phyloP scores from a whole-genome alignment of 2,797 vertebrate genomes.

The Siniperca undulata region DNA sequence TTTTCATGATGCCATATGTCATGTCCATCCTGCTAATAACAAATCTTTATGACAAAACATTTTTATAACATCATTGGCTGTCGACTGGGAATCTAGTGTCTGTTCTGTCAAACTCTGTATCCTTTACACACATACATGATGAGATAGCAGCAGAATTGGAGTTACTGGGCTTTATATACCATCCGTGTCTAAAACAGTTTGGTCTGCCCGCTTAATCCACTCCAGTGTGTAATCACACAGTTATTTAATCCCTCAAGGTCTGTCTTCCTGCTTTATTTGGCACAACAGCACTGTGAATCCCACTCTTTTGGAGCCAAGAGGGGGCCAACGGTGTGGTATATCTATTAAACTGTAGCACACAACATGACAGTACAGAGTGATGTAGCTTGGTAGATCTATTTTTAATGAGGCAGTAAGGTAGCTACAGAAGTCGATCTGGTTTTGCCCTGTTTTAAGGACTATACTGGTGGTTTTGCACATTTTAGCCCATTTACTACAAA shows the following conservation, averaged over 20 bases:
- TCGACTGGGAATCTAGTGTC: neutral
- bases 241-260: slow-evolving; percentile 17
- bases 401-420: slow-evolving; percentile 15
- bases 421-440: neutral
- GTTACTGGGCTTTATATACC: neutral
- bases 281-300: slow-evolving; percentile 29
- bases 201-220: neutral
- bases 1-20: slow-evolving; percentile 5
- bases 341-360: slow-evolving; percentile 14
- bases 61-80: neutral
- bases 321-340: neutral
- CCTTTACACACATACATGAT: neutral
- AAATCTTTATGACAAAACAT: neutral
- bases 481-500: neutral
- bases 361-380: slow-evolving; percentile 10
- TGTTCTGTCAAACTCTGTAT: slow-evolving; percentile 9
- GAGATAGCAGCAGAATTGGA: slow-evolving; percentile 8
- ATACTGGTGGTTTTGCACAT: slow-evolving; percentile 6
- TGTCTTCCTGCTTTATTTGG: slow-evolving; percentile 36
- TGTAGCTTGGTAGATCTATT: slow-evolving; percentile 29
- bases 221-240: neutral
- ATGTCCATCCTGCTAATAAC: neutral
- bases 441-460: neutral
- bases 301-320: neutral
- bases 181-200: neutral